Percentiles rank a stretch among this genome's conserved stretches.
These are phyloP conservation scores for Hipparchia sbordonii DNA, from an alignment of 2,888 invertebrate species.

Conservation along the genomic window DNA sequence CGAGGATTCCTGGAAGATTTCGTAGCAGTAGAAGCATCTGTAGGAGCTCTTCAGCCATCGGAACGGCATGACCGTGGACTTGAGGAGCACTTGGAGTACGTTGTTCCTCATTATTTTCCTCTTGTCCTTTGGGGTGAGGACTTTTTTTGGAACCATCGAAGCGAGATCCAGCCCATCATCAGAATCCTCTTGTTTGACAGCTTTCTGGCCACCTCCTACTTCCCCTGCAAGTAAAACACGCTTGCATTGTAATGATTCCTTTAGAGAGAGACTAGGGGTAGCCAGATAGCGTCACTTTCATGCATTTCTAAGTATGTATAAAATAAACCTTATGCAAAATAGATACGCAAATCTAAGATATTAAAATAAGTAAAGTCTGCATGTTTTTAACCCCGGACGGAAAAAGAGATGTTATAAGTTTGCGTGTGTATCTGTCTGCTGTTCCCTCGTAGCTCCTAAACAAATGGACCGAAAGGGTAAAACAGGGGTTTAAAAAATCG, in stretches of 20 bases:
- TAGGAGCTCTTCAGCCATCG: slow-evolving; percentile 76
- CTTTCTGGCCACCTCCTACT: slow-evolving; percentile 67
- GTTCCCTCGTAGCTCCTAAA: no score
- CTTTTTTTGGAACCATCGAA: slow-evolving; percentile 37
- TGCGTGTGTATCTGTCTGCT: no score
- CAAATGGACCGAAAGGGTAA: no score
- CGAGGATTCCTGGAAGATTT: slow-evolving; percentile 70
- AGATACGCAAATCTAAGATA: no score
- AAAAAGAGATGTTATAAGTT: no score
- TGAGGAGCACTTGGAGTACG: slow-evolving; percentile 63
- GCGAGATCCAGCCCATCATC: slow-evolving; percentile 33
- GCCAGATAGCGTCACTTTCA: slow-evolving; percentile 50
- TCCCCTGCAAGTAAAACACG: slow-evolving; percentile 74
- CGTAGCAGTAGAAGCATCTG: slow-evolving; percentile 76
- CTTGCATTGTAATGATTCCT: slow-evolving; percentile 45
- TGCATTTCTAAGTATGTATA: slow-evolving; percentile 19
- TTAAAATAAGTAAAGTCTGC: no score
- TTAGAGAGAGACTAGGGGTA: slow-evolving; percentile 48
- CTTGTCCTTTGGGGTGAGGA: slow-evolving; percentile 59
- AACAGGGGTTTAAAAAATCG: no score
- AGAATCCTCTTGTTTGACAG: slow-evolving; percentile 38
- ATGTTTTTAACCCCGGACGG: no score
- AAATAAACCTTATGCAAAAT: no score
- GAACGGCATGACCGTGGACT: slow-evolving; percentile 73
- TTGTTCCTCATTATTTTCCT: slow-evolving; percentile 67